Evolutionary conservation across 2,113 vertebrate genomes (phyloP), one percentile per base, ranked within the genome.

Genomic region (Craseonycteris thonglongyai): DNA sequence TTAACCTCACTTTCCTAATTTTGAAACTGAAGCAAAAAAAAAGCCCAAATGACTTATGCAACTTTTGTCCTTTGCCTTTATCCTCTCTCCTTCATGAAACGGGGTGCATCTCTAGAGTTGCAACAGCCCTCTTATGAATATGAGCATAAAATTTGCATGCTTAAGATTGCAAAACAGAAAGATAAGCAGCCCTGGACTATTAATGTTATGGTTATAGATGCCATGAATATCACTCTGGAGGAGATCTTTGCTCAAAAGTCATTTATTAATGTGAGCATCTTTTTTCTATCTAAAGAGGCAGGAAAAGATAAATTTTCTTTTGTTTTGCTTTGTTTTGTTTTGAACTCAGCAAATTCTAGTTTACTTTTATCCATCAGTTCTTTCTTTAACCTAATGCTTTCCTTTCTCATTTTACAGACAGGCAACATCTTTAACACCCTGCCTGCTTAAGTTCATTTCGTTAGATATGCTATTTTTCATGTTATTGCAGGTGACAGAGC

Each of bases 41-140:
- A 0, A 40, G 22, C 15, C 3, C 59, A 10, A 69, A 47, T 42
- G 69, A 54, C 8, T 14, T 30, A 22, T 11, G 5, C 2, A 35
- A 7, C 5, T 9, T 71, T 38, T 24, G 6, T 4, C 4, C 15
- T 80, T 68, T 45, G 11, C 16, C 19, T 10, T 75, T 21, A 15
- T 0, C 7, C 22, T 47, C 4, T 16, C 14, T 74, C 18, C 30
- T 33, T 0, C 1, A 2, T 9, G 26, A 6, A 56, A 24, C n/a
- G 22, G 30, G 6, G 38, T 7, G 6, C 6, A 35, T 19, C 16
- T 33, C 18, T 40, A 15, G 24, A 59, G 3, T 7, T 61, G 8
- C 5, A 33, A n/a, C 5, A 54, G 8, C n/a, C 6, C 11, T 7
- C 8, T 58, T n/a, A 14, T 42, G 54, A 74, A 54, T 7, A 14